Evolutionary conservation across 2,888 invertebrate genomes (phyloP).

Genomic region (Xestobium rufovillosum): DNA sequence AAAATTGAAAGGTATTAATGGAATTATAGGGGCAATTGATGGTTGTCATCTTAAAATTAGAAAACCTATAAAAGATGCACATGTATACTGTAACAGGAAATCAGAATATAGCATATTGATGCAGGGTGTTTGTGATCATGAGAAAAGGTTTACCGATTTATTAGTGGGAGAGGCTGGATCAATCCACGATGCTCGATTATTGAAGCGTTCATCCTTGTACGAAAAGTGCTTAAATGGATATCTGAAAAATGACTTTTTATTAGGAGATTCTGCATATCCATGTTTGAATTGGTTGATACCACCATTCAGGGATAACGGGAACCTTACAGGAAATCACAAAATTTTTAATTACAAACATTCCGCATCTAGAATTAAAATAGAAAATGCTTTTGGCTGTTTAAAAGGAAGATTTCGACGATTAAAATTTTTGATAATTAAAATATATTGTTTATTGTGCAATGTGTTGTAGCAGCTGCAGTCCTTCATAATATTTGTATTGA

Average conservation of each 20-base stretch:
- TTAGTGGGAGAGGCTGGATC: constrained; percentile 16
- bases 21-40: constrained; percentile 18
- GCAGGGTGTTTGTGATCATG: constrained; percentile 16
- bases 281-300: constrained; percentile 18
- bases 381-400: constrained; percentile 22
- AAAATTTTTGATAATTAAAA: constrained; percentile 15
- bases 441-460: constrained; percentile 11
- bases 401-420: constrained; percentile 22
- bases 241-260: constrained; percentile 7
- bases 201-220: constrained; percentile 13
- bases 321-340: constrained; percentile 16
- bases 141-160: constrained; percentile 16
- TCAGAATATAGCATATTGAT: constrained; percentile 16
- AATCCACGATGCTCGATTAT: constrained; percentile 12
- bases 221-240: constrained; percentile 10
- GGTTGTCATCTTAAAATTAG: constrained; percentile 17
- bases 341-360: constrained; percentile 20
- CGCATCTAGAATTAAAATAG: constrained; percentile 18
- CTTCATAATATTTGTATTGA: constrained; percentile 13
- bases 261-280: constrained; percentile 21
- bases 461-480: constrained; percentile 16
- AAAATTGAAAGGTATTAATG: constrained; percentile 7
- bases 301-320: constrained; percentile 22
- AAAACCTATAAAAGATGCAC: constrained; percentile 13
- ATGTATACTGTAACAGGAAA: constrained; percentile 20